Conservation (phyloP, 2,888 invertebrate species). For the Neria commutata region DNA sequence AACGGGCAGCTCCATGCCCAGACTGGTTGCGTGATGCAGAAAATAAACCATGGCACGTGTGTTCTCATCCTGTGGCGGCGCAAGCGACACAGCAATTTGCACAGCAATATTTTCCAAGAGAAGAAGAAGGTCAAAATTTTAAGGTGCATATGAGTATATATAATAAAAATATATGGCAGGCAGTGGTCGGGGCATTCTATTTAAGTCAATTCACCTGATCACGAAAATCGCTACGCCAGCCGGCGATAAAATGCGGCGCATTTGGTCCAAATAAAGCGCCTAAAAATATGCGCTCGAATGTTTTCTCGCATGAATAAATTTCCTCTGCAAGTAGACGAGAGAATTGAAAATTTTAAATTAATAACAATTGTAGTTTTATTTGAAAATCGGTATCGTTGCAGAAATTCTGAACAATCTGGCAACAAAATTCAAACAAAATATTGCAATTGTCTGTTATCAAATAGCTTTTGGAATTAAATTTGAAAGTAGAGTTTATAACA, state of each 20-base stretch:
- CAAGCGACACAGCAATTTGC: constrained; percentile 6
- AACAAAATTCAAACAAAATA: too few species aligned
- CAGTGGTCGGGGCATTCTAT: constrained; percentile 6
- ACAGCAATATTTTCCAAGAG: not conserved
- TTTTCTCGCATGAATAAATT: constrained; percentile 70
- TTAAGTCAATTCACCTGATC: constrained; percentile 59
- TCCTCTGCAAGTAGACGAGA: constrained; percentile 55
- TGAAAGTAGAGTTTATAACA: too few species aligned
- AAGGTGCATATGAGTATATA: constrained; percentile 7
- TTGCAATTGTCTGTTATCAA: too few species aligned
- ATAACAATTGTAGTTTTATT: too few species aligned
- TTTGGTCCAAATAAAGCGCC: constrained; percentile 83
- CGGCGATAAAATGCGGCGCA: constrained; percentile 81
- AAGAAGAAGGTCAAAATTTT: not conserved
- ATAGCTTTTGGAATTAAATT: too few species aligned
- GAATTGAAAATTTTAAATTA: too few species aligned
- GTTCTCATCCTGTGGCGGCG: constrained; percentile 78
- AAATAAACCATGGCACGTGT: constrained; percentile 78
- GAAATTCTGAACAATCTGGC: too few species aligned
- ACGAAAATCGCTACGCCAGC: constrained; percentile 86
- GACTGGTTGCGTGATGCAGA: constrained; percentile 75
- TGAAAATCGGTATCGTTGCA: too few species aligned
- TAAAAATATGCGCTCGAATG: constrained; percentile 71
- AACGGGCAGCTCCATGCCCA: constrained; percentile 67
- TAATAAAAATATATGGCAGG: constrained; percentile 2